Percentiles rank a stretch among this genome's conserved stretches.
These are phyloP conservation scores for Callithrix jacchus DNA, from an alignment of 2,113 vertebrate species.

Conservation along the genomic window DNA sequence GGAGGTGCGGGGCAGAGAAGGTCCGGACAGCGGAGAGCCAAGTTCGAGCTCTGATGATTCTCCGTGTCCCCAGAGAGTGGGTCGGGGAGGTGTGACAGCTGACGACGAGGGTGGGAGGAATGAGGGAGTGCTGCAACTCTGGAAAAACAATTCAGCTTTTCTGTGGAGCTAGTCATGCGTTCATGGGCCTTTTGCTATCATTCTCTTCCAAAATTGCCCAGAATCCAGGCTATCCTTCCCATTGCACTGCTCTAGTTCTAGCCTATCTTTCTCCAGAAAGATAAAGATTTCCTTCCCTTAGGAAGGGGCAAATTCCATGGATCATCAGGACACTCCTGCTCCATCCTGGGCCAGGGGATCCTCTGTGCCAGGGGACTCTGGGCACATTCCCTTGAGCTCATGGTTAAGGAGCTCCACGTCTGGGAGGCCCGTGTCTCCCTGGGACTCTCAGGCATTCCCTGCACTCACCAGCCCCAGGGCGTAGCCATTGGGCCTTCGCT, in stretches of 20 bases:
- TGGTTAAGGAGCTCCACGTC: conserved; percentile 73
- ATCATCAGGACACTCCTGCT: conserved; percentile 79
- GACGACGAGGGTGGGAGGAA: neutral
- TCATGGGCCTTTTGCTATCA: neutral
- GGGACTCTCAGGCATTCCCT: conserved; percentile 66
- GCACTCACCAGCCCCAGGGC: conserved; percentile 74
- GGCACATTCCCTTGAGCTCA: conserved; percentile 54
- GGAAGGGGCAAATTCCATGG: neutral
- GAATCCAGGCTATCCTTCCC: neutral
- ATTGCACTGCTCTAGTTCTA: neutral
- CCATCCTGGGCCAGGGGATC: conserved; percentile 62
- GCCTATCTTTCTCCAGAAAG: neutral
- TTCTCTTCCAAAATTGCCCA: neutral
- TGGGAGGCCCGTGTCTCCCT: conserved; percentile 65
- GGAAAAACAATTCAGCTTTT: conserved; percentile 43
- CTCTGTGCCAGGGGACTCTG: conserved; percentile 68
- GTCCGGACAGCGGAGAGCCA: neutral
- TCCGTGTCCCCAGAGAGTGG: neutral
- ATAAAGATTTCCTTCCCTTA: conserved; percentile 42
- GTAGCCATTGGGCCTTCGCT: conserved; percentile 84
- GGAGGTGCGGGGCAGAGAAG: neutral
- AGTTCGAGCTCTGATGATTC: neutral
- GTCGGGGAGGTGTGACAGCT: neutral
- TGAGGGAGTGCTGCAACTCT: neutral
- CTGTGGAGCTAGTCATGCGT: conserved; percentile 13